Conservation (phyloP, 1,140 invertebrate genomes). For the Chelonus insularis region DNA sequence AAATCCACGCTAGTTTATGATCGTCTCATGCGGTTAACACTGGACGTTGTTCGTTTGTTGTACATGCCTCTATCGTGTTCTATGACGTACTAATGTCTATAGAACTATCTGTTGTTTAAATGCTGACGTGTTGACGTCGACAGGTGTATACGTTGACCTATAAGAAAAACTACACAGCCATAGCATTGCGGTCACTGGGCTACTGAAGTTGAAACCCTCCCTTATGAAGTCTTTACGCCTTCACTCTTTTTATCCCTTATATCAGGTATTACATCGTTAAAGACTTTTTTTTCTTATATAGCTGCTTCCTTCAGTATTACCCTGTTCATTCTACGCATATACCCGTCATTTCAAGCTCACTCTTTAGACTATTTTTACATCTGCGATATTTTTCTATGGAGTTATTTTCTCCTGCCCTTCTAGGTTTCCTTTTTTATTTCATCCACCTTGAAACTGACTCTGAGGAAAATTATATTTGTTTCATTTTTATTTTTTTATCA, state of each 20-base stretch:
- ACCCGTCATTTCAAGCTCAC: too few species aligned
- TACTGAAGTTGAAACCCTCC: background rate
- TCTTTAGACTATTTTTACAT: too few species aligned
- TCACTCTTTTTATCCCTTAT: background rate
- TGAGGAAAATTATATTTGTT: too few species aligned
- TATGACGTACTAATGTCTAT: constrained; percentile 8
- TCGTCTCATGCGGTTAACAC: background rate
- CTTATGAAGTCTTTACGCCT: background rate
- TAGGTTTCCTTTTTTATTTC: too few species aligned
- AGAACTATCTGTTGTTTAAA: constrained; percentile 6
- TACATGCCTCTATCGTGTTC: background rate
- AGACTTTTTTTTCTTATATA: too few species aligned
- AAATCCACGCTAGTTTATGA: background rate
- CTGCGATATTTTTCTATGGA: too few species aligned
- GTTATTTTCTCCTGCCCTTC: too few species aligned
- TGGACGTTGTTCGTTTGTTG: background rate
- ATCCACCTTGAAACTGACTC: too few species aligned
- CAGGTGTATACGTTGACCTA: constrained; percentile 23
- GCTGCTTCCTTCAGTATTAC: too few species aligned
- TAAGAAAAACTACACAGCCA: constrained; percentile 13
- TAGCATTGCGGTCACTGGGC: constrained; percentile 29
- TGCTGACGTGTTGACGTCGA: constrained; percentile 4
- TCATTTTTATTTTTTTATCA: too few species aligned
- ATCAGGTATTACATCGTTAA: too few species aligned
- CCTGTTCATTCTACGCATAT: too few species aligned